Conservation (phyloP, 2,113 vertebrate genomes). For the Hypomesus transpacificus region DNA sequence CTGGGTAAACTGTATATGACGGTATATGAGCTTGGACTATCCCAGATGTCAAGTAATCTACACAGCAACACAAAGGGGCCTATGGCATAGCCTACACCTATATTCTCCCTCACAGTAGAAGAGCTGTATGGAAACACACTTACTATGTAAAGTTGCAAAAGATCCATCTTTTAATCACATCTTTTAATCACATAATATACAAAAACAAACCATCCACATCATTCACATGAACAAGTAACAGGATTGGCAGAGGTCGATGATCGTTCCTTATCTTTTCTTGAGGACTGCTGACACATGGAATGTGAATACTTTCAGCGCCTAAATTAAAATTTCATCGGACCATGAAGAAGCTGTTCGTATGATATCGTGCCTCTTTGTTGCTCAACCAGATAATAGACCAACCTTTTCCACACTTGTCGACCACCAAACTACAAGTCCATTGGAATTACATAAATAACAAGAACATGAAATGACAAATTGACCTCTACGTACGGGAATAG, state of each 20-base stretch:
- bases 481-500: constrained; percentile 16
- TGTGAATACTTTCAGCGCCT: background rate
- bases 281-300: background rate
- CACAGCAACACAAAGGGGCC: no score
- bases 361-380: background rate
- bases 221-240: constrained; percentile 1
- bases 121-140: constrained; percentile 3
- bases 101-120: background rate
- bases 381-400: background rate
- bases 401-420: background rate
- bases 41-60: no score
- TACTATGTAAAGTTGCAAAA: constrained; percentile 35
- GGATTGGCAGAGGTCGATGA: background rate
- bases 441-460: constrained; percentile 22
- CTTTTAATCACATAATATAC: constrained; percentile 51
- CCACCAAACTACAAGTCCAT: background rate
- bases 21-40: no score
- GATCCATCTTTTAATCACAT: constrained; percentile 39
- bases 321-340: background rate
- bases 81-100: no score
- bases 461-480: constrained; percentile 5
- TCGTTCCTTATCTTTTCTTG: constrained; percentile 3
- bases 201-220: constrained; percentile 37
- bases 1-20: no score
- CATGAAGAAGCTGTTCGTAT: background rate